A percentile compares a stretch with the other conserved stretches of the same genome.
phyloP scores from a whole-genome alignment of 1,140 invertebrate genomes.

The Trinorchestia longiramus region DNA sequence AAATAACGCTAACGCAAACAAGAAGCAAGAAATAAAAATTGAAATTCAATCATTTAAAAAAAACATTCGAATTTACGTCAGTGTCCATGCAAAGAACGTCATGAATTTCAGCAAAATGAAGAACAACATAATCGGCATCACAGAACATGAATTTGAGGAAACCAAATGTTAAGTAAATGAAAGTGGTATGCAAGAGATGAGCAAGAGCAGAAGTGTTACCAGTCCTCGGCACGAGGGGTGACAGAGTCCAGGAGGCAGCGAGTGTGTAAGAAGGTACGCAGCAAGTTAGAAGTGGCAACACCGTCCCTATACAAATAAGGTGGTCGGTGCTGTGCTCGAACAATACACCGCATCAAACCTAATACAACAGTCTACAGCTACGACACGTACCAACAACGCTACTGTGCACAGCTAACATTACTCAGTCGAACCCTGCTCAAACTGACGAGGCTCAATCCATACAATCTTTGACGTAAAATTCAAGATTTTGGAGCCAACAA shows the following conservation, averaged over 20 bases:
- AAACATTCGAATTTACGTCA: not conserved
- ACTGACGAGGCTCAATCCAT: not conserved
- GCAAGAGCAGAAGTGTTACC: not conserved
- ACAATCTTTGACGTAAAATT: not conserved
- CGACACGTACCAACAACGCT: not conserved
- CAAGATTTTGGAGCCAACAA: not conserved
- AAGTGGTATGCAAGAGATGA: not conserved
- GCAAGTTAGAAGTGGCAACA: not conserved
- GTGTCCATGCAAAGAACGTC: not conserved
- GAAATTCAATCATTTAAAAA: not conserved
- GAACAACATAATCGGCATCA: not conserved
- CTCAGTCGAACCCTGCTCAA: not conserved
- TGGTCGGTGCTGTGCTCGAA: not conserved
- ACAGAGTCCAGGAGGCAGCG: not conserved
- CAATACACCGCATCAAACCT: not conserved
- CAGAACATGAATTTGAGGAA: not conserved
- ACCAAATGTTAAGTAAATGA: not conserved
- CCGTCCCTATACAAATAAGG: not conserved
- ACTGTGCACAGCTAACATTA: not conserved
- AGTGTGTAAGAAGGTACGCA: not conserved
- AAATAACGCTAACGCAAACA: not conserved
- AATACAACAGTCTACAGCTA: not conserved
- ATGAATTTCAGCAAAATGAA: not conserved
- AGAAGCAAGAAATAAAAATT: not conserved
- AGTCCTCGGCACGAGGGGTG: not conserved